Evolutionary conservation across 37 sponge, comb jelly and placozoan species (phyloP), one percentile per base, ranked within the genome.

Genomic region (Theonella swinhoei): DNA sequence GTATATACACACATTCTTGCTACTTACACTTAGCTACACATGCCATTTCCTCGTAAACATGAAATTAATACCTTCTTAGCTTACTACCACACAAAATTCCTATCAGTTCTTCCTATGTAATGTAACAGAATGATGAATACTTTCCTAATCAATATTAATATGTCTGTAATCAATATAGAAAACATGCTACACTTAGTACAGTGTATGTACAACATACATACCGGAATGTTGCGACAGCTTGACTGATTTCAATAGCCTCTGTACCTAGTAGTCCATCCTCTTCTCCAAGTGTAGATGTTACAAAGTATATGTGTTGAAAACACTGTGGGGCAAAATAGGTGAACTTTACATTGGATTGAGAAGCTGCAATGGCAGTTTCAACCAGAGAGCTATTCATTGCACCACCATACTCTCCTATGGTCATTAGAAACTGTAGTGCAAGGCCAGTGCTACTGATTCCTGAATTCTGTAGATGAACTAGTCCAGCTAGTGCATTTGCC

Each of bases 241-340:
- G 54, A 47, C 14, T 14, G 14, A 47, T 7, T 14, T 47, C 11
- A 47, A 47, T 47, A 7, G 7, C 54, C 7, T 47, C 54, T 47
- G 54, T 14, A 17, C 54, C 54, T 17, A 47, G 7, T 47, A 47
- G 54, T 17, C 54, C 54, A 47, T 47, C 36, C 41, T 65, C 76
- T 38, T 42, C 84, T 88, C 92, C 83, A 2, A 91, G 80, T 26
- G 81, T 72, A 0, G 88, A 88, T 5, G 88, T 88, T 23, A 82
- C 88, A 17, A 92, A 39, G 79, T 89, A 89, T 72, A 89, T 78
- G 76, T 89, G 90, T 67, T 89, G 90, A 31, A 85, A 80, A 62
- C 85, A 89, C 4, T 89, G 41, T 0, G 89, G 75, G 9, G 76
- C 74, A 20, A 77, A 65, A 65, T 76, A 83, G 79, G 79, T 83